Percentiles rank a stretch among this genome's conserved stretches.
Evolutionary conservation across 1,140 invertebrate species (phyloP).

Genomic region (Arion vulgaris): DNA sequence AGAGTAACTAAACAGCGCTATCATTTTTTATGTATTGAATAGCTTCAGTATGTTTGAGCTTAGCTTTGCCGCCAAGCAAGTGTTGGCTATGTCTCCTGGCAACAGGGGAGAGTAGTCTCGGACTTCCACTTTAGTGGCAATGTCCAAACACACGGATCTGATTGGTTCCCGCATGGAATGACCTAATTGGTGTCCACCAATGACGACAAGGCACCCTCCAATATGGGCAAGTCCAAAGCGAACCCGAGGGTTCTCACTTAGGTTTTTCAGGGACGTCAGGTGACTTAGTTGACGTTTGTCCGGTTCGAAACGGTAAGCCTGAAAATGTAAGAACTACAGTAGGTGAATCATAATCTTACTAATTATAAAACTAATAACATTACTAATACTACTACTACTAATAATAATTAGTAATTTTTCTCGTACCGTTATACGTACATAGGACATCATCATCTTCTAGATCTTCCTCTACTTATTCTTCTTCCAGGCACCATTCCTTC

Average conservation of each 20-base stretch:
- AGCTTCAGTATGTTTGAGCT: slow-evolving; percentile 18
- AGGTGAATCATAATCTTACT: no score
- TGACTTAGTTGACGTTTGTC: slow-evolving; percentile 20
- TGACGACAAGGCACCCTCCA: slow-evolving; percentile 35
- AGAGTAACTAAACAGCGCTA: no score
- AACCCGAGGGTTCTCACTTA: slow-evolving; percentile 34
- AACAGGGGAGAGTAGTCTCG: slow-evolving; percentile 37
- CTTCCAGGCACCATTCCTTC: no score
- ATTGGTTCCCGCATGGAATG: slow-evolving; percentile 32
- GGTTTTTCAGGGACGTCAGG: slow-evolving; percentile 27
- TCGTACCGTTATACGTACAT: no score
- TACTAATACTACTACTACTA: no score
- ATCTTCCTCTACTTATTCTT: no score
- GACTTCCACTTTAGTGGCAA: slow-evolving; percentile 35
- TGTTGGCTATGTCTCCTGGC: slow-evolving; percentile 37
- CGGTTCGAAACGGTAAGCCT: slow-evolving; percentile 31
- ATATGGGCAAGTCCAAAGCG: slow-evolving; percentile 35
- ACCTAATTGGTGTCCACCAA: slow-evolving; percentile 34
- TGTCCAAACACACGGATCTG: slow-evolving; percentile 39
- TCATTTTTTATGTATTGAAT: slow-evolving; percentile 3
- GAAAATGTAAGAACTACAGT: no score
- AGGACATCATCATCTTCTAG: no score
- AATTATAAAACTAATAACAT: no score
- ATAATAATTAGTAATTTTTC: no score
- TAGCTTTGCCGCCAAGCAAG: slow-evolving; percentile 32